Evolutionary conservation across 2,113 vertebrate species (phyloP), one percentile per base, ranked within the genome.

Genomic region (Perca schrenkii): DNA sequence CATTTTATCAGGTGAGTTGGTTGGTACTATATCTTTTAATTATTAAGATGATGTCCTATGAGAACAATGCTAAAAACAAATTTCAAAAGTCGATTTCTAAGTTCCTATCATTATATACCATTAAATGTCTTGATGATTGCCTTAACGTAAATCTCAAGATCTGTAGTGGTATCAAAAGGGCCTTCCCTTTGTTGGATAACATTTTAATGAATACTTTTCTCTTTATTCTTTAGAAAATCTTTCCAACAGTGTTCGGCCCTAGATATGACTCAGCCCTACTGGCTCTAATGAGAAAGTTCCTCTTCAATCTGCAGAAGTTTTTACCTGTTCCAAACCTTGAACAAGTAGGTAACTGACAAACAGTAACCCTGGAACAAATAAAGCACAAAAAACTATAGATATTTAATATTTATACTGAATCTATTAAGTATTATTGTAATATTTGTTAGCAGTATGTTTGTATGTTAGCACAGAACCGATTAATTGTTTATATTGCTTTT

Each of bases 271-370:
- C 17, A 7, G 90, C 86, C 11, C 78, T 95, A 25, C 90, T 95
- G 75, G 81, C 87, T 65, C 88, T 95, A 7, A 86, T 95, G 62
- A 94, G 86, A 56, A 93, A 95, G 71, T 95, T 93, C 31, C 52
- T 95, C 75, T 74, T 79, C 76, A 92, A 89, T 36, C 56, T 95
- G 63, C 94, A 95, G 60, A 72, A 82, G 62, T 58, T 86, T 50
- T 52, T 89, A 15, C 83, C 83, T 73, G 69, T 79, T 43, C 88
- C 84, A 52, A 69, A 60, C 57, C 63, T 90, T 31, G 78, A 86
- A 66, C 86, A 89, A 73, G 80, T 63, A 14, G 10, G 83, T 82
- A 53, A 22, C 21, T 68, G 15, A 58, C 34, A 53, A 54, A 50
- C 16, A n/a, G 50, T 72, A 50, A 74, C 52, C 12, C 28, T 40